Conservation (phyloP, 2,888 invertebrate species). For the Sinopyrophorus schimmeli region DNA sequence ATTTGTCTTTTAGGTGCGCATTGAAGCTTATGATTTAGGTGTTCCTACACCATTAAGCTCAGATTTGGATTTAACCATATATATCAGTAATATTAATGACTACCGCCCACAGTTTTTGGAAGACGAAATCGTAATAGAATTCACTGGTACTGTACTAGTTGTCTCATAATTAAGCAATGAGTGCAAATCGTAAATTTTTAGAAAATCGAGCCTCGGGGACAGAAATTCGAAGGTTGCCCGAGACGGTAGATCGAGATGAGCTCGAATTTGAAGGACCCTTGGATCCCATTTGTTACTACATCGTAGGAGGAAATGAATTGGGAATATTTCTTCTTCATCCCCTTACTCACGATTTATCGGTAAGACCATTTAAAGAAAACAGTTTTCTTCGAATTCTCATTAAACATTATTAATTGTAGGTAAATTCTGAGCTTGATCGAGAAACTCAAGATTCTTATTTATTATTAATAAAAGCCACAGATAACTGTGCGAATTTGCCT, state of each 20-base stretch:
- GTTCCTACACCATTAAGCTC: constrained; percentile 84
- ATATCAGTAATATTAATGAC: constrained; percentile 86
- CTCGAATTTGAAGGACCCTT: constrained; percentile 78
- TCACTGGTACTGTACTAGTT: no score
- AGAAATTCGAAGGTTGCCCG: constrained; percentile 71
- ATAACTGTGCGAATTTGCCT: constrained; percentile 73
- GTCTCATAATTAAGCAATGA: background rate
- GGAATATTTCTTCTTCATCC: constrained; percentile 73
- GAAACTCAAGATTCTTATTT: constrained; percentile 70
- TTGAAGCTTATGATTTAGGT: constrained; percentile 89
- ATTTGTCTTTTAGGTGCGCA: constrained; percentile 67
- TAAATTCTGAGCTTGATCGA: constrained; percentile 70
- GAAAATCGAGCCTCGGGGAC: constrained; percentile 66
- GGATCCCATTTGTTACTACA: constrained; percentile 88
- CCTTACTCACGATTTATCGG: constrained; percentile 70
- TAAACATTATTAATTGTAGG: constrained; percentile 45
- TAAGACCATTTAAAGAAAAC: constrained; percentile 48
- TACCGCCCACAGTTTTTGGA: constrained; percentile 84
- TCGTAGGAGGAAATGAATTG: constrained; percentile 81
- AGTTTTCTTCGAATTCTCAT: background rate
- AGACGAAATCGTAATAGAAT: constrained; percentile 71
- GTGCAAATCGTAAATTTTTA: no score
- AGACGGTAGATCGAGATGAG: constrained; percentile 84
- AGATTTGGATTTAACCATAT: constrained; percentile 84
- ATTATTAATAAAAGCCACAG: constrained; percentile 78